phyloP scores from a whole-genome alignment of 2,888 invertebrate species.

The Electrophaes corylata region DNA sequence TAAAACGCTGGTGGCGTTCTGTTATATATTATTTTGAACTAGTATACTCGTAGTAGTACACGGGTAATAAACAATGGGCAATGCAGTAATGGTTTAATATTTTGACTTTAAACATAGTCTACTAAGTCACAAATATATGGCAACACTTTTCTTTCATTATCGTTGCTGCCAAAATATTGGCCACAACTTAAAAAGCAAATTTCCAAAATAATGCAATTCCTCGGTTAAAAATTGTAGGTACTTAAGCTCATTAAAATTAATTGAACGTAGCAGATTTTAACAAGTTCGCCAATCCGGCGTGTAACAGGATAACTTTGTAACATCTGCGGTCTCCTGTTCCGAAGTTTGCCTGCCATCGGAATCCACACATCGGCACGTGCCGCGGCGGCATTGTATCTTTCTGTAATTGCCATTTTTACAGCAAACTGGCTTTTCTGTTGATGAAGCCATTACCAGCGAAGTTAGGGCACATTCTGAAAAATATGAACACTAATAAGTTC shows the following conservation, averaged over 20 bases:
- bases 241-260: no score
- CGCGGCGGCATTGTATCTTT: constrained; percentile 84
- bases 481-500: background rate
- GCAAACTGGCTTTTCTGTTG: constrained; percentile 82
- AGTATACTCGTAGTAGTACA: no score
- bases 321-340: constrained; percentile 60
- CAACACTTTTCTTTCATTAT: background rate
- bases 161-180: no score
- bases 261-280: no score
- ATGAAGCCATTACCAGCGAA: constrained; percentile 65
- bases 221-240: no score
- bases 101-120: background rate
- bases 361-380: constrained; percentile 86
- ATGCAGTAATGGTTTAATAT: no score
- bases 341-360: constrained; percentile 81
- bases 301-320: constrained; percentile 56
- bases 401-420: constrained; percentile 87
- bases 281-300: constrained; percentile 63
- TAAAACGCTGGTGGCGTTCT: no score
- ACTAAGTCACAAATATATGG: background rate
- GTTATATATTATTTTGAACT: no score
- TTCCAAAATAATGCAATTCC: no score
- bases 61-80: no score
- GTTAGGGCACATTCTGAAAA: constrained; percentile 86
- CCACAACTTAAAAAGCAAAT: no score